A percentile compares a stretch with the other conserved stretches of the same genome.
These are phyloP conservation scores for Stylophora pistillata DNA, from an alignment of 64 coral and sea anemone species.

Conservation along the genomic window DNA sequence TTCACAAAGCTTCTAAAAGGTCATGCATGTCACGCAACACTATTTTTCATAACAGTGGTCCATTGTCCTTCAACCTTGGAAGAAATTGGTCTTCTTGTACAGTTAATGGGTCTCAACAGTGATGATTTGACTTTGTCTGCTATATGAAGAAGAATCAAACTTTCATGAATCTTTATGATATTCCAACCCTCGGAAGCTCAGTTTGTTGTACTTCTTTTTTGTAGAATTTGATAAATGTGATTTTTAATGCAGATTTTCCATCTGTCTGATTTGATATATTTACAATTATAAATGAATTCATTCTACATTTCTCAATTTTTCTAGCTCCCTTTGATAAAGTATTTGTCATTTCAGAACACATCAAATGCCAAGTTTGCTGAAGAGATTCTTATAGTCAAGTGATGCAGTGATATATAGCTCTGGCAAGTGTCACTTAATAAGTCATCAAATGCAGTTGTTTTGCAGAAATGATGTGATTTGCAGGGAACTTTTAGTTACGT, in stretches of 20 bases:
- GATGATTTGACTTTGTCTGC: slow-evolving; percentile 76
- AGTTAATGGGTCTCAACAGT: slow-evolving; percentile 69
- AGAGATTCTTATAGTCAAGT: slow-evolving; percentile 16
- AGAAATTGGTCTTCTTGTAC: slow-evolving; percentile 54
- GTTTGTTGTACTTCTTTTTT: slow-evolving; percentile 46
- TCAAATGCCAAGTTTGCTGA: slow-evolving; percentile 62
- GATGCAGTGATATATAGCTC: too few relatives aligned
- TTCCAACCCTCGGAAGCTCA: slow-evolving; percentile 62
- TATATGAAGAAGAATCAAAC: slow-evolving; percentile 32
- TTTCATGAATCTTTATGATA: slow-evolving; percentile 67
- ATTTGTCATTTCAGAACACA: slow-evolving; percentile 19
- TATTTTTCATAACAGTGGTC: too few relatives aligned
- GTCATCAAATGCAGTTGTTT: too few relatives aligned
- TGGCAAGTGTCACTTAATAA: too few relatives aligned
- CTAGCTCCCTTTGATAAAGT: not conserved
- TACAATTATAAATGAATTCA: not conserved
- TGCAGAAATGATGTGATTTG: too few relatives aligned
- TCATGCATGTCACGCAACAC: too few relatives aligned
- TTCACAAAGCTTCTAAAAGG: too few relatives aligned
- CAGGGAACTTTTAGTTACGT: too few relatives aligned
- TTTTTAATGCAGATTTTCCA: too few relatives aligned
- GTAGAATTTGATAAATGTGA: not conserved
- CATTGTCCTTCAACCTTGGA: slow-evolving; percentile 65
- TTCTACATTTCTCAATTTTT: not conserved
- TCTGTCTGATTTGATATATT: too few relatives aligned